Evolutionary conservation across 2,113 vertebrate genomes (phyloP), one percentile per base, ranked within the genome.

Genomic region (Pelusios castaneus): DNA sequence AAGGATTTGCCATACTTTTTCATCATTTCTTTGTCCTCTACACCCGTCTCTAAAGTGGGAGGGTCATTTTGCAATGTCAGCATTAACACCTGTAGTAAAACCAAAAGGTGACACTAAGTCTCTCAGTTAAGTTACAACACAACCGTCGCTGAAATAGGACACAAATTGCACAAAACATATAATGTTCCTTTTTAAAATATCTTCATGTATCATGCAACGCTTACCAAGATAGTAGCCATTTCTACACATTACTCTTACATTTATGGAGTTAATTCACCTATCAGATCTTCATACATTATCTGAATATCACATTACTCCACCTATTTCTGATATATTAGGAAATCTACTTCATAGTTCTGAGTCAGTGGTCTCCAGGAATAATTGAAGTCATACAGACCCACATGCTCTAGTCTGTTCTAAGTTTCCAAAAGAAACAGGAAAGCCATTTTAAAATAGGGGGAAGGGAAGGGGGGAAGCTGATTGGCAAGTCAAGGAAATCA

Each of bases 1-100:
- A 99, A 99, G 52, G 99, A 99, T 98, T 99, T 99, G 92, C 99
- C 99, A 27, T 99, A 99, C 97, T 99, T 99, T 96, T 99, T 99
- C 80, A 99, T 98, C 98, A 99, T 98, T 95, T 99, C 99, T 96
- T 99, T 99, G 98, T 99, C 99, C 95, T 99, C 99, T 75, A 99
- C 96, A 22, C 99, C 99, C 0, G 99, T 99, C 96, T 99, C 99
- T 96, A 99, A 98, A 85, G 98, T 99, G 54, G 99, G 99, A 31
- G 99, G 99, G 84, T 99, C 99, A 54, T 99, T 99, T 95, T 99
- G 99, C 97, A 99, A 98, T 0, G 99, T 99, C 91, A 99, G 97
- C 99, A 99, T 99, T 98, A 99, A 98, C 84, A 99, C 99, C 99
- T 99, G 96, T 67, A 96, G 84, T 94, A 93, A 97, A 95, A 16